Evolutionary conservation across 2,888 invertebrate species (phyloP).

Genomic region (Ischnura elegans): DNA sequence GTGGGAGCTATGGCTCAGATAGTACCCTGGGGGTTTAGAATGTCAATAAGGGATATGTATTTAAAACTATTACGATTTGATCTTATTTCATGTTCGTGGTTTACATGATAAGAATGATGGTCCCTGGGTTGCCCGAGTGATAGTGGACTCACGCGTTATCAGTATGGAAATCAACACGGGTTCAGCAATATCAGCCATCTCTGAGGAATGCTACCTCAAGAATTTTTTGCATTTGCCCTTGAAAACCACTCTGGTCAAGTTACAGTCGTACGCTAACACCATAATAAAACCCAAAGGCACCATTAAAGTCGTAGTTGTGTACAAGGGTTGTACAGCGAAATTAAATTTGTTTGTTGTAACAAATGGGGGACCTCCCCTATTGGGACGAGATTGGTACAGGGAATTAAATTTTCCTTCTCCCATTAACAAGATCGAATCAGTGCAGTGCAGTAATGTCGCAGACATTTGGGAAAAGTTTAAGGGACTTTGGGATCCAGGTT

Average conservation of each 20-base stretch:
- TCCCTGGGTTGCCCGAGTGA: neutral
- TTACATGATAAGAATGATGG: neutral
- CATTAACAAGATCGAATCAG: neutral
- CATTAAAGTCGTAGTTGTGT: neutral
- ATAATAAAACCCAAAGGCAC: neutral
- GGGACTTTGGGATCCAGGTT: too few species aligned
- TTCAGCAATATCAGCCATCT: neutral
- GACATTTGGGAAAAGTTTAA: too few species aligned
- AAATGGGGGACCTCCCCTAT: neutral
- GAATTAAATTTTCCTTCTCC: neutral
- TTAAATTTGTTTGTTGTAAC: neutral
- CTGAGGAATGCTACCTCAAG: neutral
- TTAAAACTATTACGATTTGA: too few species aligned
- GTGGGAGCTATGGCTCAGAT: too few species aligned
- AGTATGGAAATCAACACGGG: neutral
- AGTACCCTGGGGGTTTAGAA: too few species aligned
- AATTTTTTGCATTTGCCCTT: neutral
- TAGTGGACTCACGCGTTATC: neutral
- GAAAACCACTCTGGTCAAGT: neutral
- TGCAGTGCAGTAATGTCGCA: too few species aligned
- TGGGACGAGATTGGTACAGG: neutral
- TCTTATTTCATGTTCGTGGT: too few species aligned
- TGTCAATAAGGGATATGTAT: too few species aligned
- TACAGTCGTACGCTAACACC: neutral
- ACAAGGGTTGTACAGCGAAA: neutral